Evolutionary conservation across 2,888 invertebrate genomes (phyloP).

Genomic region (Glyphotaelius pellucidus): DNA sequence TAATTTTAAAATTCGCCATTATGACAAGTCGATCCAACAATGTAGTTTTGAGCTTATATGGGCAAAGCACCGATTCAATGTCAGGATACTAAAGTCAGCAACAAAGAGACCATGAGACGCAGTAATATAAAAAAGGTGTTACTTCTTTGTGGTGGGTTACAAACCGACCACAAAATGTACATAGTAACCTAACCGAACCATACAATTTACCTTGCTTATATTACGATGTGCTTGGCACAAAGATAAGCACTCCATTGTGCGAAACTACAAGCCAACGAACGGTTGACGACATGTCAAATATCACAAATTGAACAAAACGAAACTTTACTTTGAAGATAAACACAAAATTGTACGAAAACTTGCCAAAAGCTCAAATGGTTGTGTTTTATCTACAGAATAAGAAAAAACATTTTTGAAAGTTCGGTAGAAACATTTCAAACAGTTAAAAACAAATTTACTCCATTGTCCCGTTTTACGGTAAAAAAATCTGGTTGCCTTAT

Average conservation of each 20-base stretch:
- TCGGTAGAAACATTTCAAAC: neutral
- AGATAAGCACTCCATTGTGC: neutral
- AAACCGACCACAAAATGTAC: neutral
- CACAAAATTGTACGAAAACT: neutral
- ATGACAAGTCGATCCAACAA: neutral
- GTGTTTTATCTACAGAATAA: neutral
- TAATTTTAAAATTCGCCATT: neutral
- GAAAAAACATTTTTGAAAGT: neutral
- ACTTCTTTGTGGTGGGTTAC: neutral
- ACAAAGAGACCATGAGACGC: neutral
- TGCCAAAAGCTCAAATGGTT: neutral
- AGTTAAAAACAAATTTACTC: no score
- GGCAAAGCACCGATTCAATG: conserved; percentile 25
- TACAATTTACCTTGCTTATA: neutral
- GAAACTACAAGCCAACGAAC: neutral
- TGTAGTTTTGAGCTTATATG: conserved; percentile 1
- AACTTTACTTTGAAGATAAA: neutral
- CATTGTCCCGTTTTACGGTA: no score
- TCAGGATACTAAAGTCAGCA: neutral
- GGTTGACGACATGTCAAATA: neutral
- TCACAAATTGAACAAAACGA: neutral
- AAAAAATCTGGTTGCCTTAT: no score
- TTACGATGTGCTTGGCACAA: neutral
- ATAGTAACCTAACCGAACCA: neutral
- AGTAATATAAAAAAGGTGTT: neutral